phyloP scores from a whole-genome alignment of 1,140 invertebrate species.

The Pseudomyrmex dendroicus region DNA sequence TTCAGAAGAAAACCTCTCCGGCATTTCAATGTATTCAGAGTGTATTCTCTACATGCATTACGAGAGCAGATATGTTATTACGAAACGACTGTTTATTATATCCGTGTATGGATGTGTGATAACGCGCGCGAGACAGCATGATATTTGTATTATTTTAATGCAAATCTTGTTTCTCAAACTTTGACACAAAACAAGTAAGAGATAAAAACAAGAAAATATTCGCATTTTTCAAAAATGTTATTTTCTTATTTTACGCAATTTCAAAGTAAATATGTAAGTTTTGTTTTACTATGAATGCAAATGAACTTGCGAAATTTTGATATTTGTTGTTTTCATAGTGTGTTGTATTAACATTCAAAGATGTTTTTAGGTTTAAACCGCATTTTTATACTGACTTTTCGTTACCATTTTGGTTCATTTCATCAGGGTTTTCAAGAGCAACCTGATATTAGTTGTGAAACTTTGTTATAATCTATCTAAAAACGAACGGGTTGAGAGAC shows the following conservation, averaged over 20 bases:
- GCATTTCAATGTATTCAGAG: conserved; percentile 55
- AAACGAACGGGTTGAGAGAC: background rate
- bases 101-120: background rate
- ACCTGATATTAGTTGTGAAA: background rate
- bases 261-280: background rate
- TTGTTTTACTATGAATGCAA: background rate
- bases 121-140: background rate
- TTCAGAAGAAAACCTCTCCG: conserved; percentile 57
- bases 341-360: no score
- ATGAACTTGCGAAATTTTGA: background rate
- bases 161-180: no score
- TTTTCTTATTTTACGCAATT: no score
- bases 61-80: background rate
- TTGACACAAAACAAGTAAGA: no score
- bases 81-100: background rate
- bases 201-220: no score
- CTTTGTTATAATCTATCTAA: background rate
- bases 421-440: no score
- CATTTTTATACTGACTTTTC: no score
- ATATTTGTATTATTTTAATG: background rate
- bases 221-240: no score
- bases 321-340: no score
- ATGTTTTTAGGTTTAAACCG: no score
- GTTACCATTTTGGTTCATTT: no score
- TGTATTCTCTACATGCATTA: background rate